Evolutionary conservation across 2,888 invertebrate genomes (phyloP), one percentile per base, ranked within the genome.

Genomic region (Athripsodes cinereus): DNA sequence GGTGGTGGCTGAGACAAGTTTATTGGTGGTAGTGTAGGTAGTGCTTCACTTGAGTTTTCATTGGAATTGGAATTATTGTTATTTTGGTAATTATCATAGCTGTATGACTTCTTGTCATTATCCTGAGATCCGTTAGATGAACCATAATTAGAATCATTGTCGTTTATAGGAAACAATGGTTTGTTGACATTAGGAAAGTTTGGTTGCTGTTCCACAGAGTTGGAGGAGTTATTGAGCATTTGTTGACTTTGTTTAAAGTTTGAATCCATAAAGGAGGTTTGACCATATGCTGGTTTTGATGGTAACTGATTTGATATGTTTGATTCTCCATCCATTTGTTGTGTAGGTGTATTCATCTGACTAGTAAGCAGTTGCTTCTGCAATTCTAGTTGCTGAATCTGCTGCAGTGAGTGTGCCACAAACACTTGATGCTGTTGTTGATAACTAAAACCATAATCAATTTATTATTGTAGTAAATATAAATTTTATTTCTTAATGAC

Each of bases 401-500:
- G 93, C 69, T 91, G 88, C 74, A 90, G 81, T 5, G 96, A 90
- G 75, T 98, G 98, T 59, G 87, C 84, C 11, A 94, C 90, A 71
- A 96, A 98, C 11, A 96, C 92, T 72, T 95, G 91, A 76, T 99
- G 98, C 70, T 99, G 98, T 44, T 90, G 85, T 75, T 94, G 90
- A 69, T 95, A 92, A 67, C 86, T 57, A 53, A 34, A 57, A 59
- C 2, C 48, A 19, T 31, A n/a, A n/a, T n/a, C n/a, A n/a, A n/a
- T n/a, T n/a, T n/a, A n/a, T n/a, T n/a, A n/a, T n/a, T n/a, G n/a
- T n/a, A n/a, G n/a, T n/a, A n/a, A n/a, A n/a, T n/a, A n/a, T n/a
- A n/a, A n/a, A n/a, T n/a, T n/a, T n/a, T n/a, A n/a, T n/a, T n/a
- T n/a, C n/a, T n/a, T n/a, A n/a, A n/a, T n/a, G n/a, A n/a, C n/a